These are phyloP conservation scores for Thera britannica DNA, from an alignment of 2,888 invertebrate species.

Conservation along the genomic window DNA sequence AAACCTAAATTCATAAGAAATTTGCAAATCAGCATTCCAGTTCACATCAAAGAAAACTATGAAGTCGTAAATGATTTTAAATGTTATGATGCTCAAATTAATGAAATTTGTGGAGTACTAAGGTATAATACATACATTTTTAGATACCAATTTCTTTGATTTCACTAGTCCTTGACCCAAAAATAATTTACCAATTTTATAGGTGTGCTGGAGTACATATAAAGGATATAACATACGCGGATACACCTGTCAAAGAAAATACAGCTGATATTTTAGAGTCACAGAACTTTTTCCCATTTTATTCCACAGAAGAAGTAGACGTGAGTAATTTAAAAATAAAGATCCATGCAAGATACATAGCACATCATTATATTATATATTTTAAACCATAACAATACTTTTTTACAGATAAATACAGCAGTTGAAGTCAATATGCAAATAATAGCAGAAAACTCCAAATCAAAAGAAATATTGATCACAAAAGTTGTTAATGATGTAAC, in stretches of 20 bases:
- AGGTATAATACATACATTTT: slow-evolving; percentile 22
- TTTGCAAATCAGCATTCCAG: slow-evolving; percentile 26
- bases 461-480: slow-evolving; percentile 28
- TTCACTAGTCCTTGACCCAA: too few relatives aligned
- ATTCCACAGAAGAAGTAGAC: slow-evolving; percentile 45
- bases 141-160: too few relatives aligned
- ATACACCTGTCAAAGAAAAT: slow-evolving; percentile 41
- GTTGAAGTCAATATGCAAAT: slow-evolving; percentile 57
- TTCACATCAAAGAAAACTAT: slow-evolving; percentile 17
- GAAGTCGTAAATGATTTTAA: slow-evolving; percentile 4
- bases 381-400: slow-evolving; percentile 15
- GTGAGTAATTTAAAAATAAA: slow-evolving; percentile 43
- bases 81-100: slow-evolving; percentile 24
- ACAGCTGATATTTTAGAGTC: slow-evolving; percentile 43
- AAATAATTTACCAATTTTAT: neutral
- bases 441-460: slow-evolving; percentile 49
- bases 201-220: slow-evolving; percentile 55
- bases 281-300: slow-evolving; percentile 49
- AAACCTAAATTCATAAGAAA: slow-evolving; percentile 35
- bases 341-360: too few relatives aligned
- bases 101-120: slow-evolving; percentile 26
- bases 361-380: too few relatives aligned
- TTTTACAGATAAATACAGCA: slow-evolving; percentile 49
- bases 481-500: slow-evolving; percentile 23
- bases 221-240: slow-evolving; percentile 45